Base-by-base conservation (phyloP, 2,113 vertebrate genomes). In the Vireo altiloquus region DNA sequence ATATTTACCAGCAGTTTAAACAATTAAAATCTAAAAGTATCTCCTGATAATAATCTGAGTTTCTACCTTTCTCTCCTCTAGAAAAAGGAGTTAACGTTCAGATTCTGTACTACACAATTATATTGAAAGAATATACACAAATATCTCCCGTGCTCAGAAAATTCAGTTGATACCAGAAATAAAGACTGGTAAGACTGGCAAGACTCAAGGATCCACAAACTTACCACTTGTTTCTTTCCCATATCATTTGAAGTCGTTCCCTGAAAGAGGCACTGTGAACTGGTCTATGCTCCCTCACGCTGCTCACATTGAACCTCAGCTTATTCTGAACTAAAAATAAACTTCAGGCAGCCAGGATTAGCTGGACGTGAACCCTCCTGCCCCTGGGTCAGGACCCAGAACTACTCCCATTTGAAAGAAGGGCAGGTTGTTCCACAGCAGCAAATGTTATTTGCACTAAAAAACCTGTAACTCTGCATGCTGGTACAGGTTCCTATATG, bases 171-270 rank as follows among this genome's bases (percentile, higher is more conserved):
- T 31, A 82, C 3, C 42, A 84, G 25, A 86, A 60, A 82, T 30
- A 53, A 71, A 90, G 37, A 15, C 46, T 28, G 1, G 1, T 27
- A 65, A 56, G 10, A 52, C 37, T 28, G 31, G 13, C 21, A 82
- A 75, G 54, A 71, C 14, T 72, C 13, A 71, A 74, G 17, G 15
- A 35, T 44, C 28, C n/a, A 66, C 39, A 81, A 33, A 97, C 97
- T 98, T 94, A 98, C 98, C 98, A 97, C 97, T 92, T 97, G 98
- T 71, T 98, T 98, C 96, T 97, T 98, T 44, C 96, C 98, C 98
- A 98, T 98, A 54, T 68, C 35, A 87, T 89, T 69, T 87, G 93
- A 87, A 86, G 85, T 46, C 15, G 56, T 53, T 92, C 39, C 60
- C 52, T 46, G 42, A 64, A 11, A 50, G 77, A 53, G 69, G 91